These are phyloP conservation scores for Sciurus niger DNA, from an alignment of 2,113 vertebrate genomes.

Conservation along the genomic window DNA sequence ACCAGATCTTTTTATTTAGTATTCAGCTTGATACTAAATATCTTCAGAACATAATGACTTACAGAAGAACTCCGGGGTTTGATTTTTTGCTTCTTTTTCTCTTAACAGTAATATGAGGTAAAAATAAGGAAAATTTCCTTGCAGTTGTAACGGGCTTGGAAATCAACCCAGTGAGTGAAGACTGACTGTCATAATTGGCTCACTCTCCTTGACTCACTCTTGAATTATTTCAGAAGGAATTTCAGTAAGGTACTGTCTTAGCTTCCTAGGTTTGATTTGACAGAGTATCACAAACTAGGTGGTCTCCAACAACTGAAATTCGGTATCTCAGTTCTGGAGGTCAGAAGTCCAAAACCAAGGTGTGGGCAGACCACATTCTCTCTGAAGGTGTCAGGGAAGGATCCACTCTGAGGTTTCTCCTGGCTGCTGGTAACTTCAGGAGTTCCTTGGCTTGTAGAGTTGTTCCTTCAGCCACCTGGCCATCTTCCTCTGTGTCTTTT, in stretches of 20 bases:
- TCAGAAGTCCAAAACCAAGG: neutral
- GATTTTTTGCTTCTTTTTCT: neutral
- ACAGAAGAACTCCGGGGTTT: constrained; percentile 9
- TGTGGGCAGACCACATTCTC: neutral
- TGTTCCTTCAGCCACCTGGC: neutral
- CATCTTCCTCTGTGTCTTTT: neutral
- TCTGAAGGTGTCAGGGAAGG: neutral
- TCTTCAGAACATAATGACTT: constrained; percentile 71
- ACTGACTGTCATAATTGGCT: neutral
- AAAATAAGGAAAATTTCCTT: constrained; percentile 26
- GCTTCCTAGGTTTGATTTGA: neutral
- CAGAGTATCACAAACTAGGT: neutral
- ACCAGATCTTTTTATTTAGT: constrained; percentile 59
- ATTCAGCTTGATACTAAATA: constrained; percentile 70
- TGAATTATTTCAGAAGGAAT: neutral
- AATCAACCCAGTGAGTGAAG: constrained; percentile 23
- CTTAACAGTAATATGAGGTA: neutral
- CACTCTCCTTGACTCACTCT: neutral
- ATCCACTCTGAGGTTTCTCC: neutral
- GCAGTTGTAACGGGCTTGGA: constrained; percentile 38
- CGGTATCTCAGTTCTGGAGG: neutral
- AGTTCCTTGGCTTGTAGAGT: neutral
- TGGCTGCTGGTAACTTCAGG: neutral
- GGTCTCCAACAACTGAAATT: neutral
- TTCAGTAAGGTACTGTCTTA: neutral